Evolutionary conservation across 2,888 invertebrate genomes (phyloP), one percentile per base, ranked within the genome.

Genomic region (Oligia fasciuncula): DNA sequence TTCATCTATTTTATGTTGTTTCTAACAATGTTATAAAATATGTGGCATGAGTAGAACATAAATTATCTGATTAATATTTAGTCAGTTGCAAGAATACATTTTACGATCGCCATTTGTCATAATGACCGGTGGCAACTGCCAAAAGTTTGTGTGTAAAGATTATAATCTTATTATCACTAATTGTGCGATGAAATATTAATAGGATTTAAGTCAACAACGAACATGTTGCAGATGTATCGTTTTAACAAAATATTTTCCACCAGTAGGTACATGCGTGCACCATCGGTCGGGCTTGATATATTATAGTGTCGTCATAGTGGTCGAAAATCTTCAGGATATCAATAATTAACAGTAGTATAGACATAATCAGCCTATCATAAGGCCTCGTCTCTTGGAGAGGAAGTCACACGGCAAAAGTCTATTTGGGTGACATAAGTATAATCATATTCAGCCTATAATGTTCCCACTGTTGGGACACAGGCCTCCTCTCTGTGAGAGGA

Each of bases 51-150:
- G 78, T 19, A 8, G 54, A 71, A 63, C 74, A 84, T 84, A 84
- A 84, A 74, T 83, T 63, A 74, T 63, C 13, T 63, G 66, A 81
- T 76, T 73, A 73, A 81, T 76, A 62, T 73, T 63, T 67, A 66
- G 80, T 65, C 57, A 73, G 76, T 73, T 63, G 19, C 73, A 68
- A 72, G 51, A 84, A 85, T 68, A 77, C 63, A 69, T 74, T 85
- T 84, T 72, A 85, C 63, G 71, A 81, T 65, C 35, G 35, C 57
- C 46, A 81, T 84, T 84, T 73, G 63, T 80, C 67, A 76, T 80
- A 54, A 73, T 62, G 66, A 75, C 54, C n/a, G 49, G 73, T 57
- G 43, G 9, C 17, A 65, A 57, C 62, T 80, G 85, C 85, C 82
- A 85, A 85, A 60, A 68, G 4, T 43, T 54, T 67, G 70, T 51